A percentile compares a stretch with the other conserved stretches of the same genome.
Evolutionary conservation across 2,797 vertebrate species (phyloP).

Genomic region (Scyliorhinus canicula): DNA sequence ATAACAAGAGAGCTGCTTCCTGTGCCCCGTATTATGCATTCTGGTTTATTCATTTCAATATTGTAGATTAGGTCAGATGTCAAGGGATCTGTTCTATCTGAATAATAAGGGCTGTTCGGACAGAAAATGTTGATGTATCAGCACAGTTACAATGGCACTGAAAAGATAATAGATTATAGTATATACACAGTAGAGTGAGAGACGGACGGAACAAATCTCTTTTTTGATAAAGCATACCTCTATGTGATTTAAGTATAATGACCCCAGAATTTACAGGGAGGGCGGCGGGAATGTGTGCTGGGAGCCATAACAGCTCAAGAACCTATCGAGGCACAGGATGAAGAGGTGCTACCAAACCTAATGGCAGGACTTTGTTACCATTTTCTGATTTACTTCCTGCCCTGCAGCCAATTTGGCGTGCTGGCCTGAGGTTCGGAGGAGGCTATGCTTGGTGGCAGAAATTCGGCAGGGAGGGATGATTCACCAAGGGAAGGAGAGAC

Average conservation of each 20-base stretch:
- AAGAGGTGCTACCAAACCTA: no score
- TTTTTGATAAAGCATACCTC: background rate
- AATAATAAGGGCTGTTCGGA: background rate
- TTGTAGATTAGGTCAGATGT: slow-evolving; percentile 7
- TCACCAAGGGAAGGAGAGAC: no score
- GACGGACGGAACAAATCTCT: background rate
- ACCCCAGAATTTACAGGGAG: background rate
- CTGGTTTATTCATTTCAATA: background rate
- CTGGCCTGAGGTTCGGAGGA: background rate
- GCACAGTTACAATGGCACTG: background rate
- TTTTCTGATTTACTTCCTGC: background rate
- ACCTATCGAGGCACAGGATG: background rate
- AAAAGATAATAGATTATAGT: background rate
- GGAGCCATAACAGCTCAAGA: background rate
- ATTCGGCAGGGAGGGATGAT: no score
- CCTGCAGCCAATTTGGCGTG: background rate
- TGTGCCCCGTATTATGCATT: background rate
- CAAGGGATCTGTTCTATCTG: background rate
- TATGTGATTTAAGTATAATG: background rate
- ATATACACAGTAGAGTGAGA: background rate
- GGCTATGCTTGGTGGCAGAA: no score
- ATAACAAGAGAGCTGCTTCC: slow-evolving; percentile 5
- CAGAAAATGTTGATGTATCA: background rate
- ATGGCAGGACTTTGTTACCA: background rate
- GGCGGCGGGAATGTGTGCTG: background rate